Evolutionary conservation across 2,888 invertebrate species (phyloP).

Genomic region (Andrena flavipes): DNA sequence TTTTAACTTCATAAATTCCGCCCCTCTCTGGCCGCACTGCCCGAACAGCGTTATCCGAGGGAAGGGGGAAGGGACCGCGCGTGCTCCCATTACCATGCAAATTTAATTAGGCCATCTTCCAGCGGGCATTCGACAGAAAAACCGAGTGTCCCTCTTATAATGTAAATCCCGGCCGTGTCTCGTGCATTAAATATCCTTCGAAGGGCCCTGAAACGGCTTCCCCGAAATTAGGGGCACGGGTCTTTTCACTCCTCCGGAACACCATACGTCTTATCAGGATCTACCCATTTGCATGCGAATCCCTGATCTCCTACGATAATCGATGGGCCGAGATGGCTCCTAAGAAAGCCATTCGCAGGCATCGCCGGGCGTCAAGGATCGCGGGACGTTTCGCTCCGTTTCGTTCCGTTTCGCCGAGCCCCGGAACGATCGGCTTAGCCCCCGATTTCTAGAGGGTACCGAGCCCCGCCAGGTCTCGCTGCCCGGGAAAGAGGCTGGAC

Average conservation of each 20-base stretch:
- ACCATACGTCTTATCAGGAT: background rate
- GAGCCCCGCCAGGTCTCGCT: background rate
- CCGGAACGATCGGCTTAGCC: too few relatives aligned
- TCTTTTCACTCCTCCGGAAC: background rate
- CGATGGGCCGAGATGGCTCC: too few relatives aligned
- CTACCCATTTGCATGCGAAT: too few relatives aligned
- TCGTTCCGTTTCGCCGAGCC: background rate
- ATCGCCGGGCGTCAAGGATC: background rate
- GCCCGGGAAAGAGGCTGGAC: background rate
- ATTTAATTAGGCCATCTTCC: slow-evolving; percentile 55
- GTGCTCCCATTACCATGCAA: slow-evolving; percentile 52
- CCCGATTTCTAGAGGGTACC: background rate
- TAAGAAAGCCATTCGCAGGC: background rate
- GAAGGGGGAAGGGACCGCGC: background rate
- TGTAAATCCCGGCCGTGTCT: slow-evolving; percentile 1
- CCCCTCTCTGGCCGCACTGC: background rate
- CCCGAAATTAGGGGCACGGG: background rate
- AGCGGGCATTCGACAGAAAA: slow-evolving; percentile 5
- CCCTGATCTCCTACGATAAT: too few relatives aligned
- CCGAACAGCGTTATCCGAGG: slow-evolving; percentile 1
- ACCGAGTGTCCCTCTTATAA: slow-evolving; percentile 19
- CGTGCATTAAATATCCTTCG: background rate
- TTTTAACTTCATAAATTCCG: slow-evolving; percentile 33
- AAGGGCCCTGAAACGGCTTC: background rate
- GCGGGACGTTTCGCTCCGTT: background rate